phyloP scores from a whole-genome alignment of 2,113 vertebrate species.

The Tichodroma muraria region DNA sequence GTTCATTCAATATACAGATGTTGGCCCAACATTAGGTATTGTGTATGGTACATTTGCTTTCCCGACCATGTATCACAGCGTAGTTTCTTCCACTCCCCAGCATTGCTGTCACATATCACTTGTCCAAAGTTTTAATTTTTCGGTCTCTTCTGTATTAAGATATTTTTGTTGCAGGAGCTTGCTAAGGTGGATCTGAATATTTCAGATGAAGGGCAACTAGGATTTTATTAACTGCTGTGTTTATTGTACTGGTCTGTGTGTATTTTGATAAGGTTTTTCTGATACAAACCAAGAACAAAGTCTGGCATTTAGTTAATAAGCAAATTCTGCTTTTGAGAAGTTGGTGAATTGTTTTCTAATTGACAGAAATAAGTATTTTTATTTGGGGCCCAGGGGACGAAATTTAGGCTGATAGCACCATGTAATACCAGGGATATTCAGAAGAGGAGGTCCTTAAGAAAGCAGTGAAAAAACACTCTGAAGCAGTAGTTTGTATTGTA shows the following conservation, averaged over 20 bases:
- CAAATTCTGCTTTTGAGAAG: not conserved
- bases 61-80: not conserved
- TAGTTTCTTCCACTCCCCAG: not conserved
- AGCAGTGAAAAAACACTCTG: not conserved
- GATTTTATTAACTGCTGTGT: not conserved
- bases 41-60: not conserved
- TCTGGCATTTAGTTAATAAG: constrained; percentile 29
- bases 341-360: not conserved
- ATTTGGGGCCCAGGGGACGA: not conserved
- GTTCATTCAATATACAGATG: not conserved
- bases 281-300: constrained; percentile 16
- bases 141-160: not conserved
- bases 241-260: not conserved
- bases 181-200: not conserved
- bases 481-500: not conserved
- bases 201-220: not conserved
- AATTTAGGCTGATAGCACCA: not conserved
- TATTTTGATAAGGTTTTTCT: constrained; percentile 28
- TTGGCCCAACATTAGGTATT: not conserved
- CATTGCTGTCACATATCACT: not conserved
- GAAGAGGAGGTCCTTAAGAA: not conserved
- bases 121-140: not conserved
- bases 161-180: not conserved
- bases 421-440: not conserved
- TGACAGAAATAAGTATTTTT: not conserved